These are phyloP conservation scores for Camponotus pennsylvanicus DNA, from an alignment of 1,140 invertebrate species.

Conservation along the genomic window DNA sequence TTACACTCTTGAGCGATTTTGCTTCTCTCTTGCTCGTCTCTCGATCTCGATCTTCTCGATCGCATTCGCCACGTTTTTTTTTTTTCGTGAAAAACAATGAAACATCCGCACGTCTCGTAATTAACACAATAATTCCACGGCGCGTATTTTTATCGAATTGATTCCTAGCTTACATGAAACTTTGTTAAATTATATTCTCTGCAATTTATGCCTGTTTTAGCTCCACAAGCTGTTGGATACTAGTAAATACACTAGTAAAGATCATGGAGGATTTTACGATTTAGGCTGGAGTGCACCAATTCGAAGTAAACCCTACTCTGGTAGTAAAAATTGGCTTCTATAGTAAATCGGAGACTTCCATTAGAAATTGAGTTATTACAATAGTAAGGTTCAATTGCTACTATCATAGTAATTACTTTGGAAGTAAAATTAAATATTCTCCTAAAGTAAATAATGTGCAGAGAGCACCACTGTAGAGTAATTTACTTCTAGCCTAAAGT, in stretches of 20 bases:
- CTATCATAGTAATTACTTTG: too few relatives aligned
- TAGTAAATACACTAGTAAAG: neutral
- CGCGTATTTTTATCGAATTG: slow-evolving; percentile 11
- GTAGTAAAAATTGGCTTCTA: too few relatives aligned
- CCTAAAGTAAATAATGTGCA: too few relatives aligned
- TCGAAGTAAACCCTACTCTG: too few relatives aligned
- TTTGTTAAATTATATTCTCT: neutral
- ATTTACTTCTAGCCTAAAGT: too few relatives aligned
- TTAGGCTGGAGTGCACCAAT: too few relatives aligned
- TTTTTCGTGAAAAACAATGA: neutral
- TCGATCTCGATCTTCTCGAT: slow-evolving; percentile 35
- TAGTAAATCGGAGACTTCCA: too few relatives aligned
- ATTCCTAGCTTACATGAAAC: slow-evolving; percentile 6
- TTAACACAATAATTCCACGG: slow-evolving; percentile 31
- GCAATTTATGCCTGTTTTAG: too few relatives aligned
- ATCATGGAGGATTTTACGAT: slow-evolving; percentile 3
- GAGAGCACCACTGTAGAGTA: too few relatives aligned
- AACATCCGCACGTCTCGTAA: slow-evolving; percentile 1
- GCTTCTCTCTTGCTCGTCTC: neutral
- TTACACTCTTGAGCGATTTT: slow-evolving; percentile 53
- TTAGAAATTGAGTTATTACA: too few relatives aligned
- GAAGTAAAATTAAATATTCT: too few relatives aligned
- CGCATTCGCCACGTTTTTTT: slow-evolving; percentile 15
- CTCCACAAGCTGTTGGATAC: neutral
- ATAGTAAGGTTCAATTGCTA: too few relatives aligned